phyloP scores from a whole-genome alignment of 2,888 invertebrate species.

The Drosophila pullipes region DNA sequence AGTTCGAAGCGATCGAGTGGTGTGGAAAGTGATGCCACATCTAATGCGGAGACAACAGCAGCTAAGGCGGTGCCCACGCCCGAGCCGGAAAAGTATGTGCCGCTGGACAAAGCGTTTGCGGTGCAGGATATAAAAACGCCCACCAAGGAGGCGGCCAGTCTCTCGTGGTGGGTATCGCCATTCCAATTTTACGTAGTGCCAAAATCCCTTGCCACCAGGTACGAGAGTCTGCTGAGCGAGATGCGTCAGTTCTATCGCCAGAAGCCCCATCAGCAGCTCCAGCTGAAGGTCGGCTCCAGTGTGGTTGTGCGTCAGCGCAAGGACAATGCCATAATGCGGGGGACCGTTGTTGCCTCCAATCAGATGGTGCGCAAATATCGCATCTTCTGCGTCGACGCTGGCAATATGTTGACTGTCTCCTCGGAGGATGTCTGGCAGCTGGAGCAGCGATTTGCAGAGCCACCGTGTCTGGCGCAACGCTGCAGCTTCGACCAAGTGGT shows the following conservation, averaged over 20 bases:
- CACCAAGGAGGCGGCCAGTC: constrained; percentile 87
- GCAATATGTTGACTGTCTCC: constrained; percentile 89
- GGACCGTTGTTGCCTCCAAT: constrained; percentile 87
- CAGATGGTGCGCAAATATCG: constrained; percentile 88
- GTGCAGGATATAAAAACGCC: constrained; percentile 86
- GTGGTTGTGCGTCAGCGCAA: constrained; percentile 90
- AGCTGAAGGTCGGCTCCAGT: constrained; percentile 87
- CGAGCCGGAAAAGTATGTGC: constrained; percentile 85
- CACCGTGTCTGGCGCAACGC: constrained; percentile 90
- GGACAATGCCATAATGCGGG: constrained; percentile 90
- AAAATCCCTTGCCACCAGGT: constrained; percentile 86
- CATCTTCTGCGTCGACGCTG: constrained; percentile 92
- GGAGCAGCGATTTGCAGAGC: constrained; percentile 88
- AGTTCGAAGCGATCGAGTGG: constrained; percentile 66
- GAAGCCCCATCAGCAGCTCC: constrained; percentile 74
- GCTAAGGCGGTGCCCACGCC: constrained; percentile 12
- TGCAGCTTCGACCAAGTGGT: constrained; percentile 89
- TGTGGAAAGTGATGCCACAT: constrained; percentile 50
- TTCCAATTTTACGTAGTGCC: constrained; percentile 90
- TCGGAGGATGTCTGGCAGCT: constrained; percentile 89
- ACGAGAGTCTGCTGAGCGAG: constrained; percentile 89
- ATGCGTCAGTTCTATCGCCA: constrained; percentile 90
- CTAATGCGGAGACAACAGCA: constrained; percentile 28
- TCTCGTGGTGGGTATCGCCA: constrained; percentile 92
- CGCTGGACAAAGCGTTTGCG: constrained; percentile 86